Percentiles rank a stretch among this genome's conserved stretches.
Conservation (phyloP, 2,888 invertebrate genomes). For the Andrena fulva region DNA sequence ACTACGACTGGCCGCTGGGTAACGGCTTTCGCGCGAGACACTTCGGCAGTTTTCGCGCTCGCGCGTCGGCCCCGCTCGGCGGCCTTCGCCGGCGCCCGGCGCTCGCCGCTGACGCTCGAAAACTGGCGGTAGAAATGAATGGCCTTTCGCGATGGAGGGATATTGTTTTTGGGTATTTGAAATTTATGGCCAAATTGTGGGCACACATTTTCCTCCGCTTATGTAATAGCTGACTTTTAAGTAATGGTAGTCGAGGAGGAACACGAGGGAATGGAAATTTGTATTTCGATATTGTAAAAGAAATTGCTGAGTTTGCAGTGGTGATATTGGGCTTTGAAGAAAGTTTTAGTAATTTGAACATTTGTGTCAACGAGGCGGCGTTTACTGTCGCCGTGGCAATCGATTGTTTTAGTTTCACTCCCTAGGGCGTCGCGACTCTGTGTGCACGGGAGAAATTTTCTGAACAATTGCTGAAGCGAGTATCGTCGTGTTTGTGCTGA, state of each 20-base stretch:
- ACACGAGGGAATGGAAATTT: too few relatives aligned
- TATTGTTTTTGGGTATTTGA: too few relatives aligned
- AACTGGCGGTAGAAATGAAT: neutral
- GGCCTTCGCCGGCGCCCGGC: neutral
- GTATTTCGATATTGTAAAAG: too few relatives aligned
- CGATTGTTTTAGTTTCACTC: conserved; percentile 19
- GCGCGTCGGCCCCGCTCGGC: conserved; percentile 21
- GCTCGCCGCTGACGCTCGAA: neutral
- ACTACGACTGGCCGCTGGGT: conserved; percentile 70
- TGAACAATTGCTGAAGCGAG: neutral
- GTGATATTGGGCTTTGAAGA: neutral
- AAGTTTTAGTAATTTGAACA: neutral
- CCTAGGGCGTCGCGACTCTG: neutral
- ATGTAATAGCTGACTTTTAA: too few relatives aligned
- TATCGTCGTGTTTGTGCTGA: conserved; percentile 9
- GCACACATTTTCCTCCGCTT: too few relatives aligned
- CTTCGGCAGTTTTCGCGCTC: conserved; percentile 68
- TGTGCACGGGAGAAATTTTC: conserved; percentile 7
- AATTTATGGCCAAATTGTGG: too few relatives aligned
- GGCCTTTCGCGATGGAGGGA: too few relatives aligned
- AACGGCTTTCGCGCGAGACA: conserved; percentile 74
- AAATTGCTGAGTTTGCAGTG: too few relatives aligned
- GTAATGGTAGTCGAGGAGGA: too few relatives aligned
- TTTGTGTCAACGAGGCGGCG: neutral
- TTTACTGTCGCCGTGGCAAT: neutral